A percentile compares a stretch with the other conserved stretches of the same genome.
Conservation (phyloP, 2,888 invertebrate species). For the Dasysyrphus tricinctus region DNA sequence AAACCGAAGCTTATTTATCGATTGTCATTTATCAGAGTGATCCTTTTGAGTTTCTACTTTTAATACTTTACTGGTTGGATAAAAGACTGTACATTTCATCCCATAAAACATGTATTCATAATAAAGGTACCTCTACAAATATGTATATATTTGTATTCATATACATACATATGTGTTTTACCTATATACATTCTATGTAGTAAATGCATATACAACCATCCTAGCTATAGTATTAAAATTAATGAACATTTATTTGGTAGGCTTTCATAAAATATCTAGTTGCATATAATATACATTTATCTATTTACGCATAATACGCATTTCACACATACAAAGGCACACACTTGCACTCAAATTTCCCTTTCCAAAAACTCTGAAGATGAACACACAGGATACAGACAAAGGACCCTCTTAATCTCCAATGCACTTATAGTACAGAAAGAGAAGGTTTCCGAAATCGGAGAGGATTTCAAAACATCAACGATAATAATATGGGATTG, state of each 20-base stretch:
- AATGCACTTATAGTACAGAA: slow-evolving; percentile 66
- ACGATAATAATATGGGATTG: slow-evolving; percentile 19
- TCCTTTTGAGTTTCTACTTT: neutral
- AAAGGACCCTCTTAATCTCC: slow-evolving; percentile 71
- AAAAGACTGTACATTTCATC: neutral
- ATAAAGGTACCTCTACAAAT: no score
- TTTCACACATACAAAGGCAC: slow-evolving; percentile 51
- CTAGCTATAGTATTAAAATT: slow-evolving; percentile 27
- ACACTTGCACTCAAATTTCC: slow-evolving; percentile 43
- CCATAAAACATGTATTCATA: no score
- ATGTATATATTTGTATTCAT: no score
- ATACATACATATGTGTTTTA: no score
- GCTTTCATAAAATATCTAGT: slow-evolving; percentile 55
- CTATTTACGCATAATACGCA: slow-evolving; percentile 63
- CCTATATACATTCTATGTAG: no score
- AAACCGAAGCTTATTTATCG: no score
- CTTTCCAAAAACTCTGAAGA: slow-evolving; percentile 52
- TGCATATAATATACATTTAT: slow-evolving; percentile 53
- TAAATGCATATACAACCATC: no score
- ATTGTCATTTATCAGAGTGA: neutral
- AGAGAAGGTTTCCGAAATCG: slow-evolving; percentile 58
- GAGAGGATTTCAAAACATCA: slow-evolving; percentile 59
- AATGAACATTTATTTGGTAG: slow-evolving; percentile 69
- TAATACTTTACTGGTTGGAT: neutral
- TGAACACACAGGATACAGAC: slow-evolving; percentile 24